Conservation (phyloP, 2,113 vertebrate genomes). For the Tor tambroides region DNA sequence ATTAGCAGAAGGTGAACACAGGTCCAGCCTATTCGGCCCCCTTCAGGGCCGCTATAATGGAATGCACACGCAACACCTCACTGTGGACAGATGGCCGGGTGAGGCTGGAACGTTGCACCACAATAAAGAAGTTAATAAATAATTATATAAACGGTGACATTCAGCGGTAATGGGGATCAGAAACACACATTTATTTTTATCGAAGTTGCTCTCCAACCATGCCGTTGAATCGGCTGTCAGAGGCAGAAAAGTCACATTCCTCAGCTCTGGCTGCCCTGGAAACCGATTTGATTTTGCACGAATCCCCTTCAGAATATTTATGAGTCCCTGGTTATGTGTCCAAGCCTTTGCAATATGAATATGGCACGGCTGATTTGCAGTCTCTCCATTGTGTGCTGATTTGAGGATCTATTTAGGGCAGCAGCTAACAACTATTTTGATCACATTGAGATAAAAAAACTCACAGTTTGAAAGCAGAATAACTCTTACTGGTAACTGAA, state of each 20-base stretch:
- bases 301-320: slow-evolving; percentile 22
- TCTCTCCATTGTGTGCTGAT: background rate
- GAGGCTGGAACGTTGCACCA: slow-evolving; percentile 66
- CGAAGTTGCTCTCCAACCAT: background rate
- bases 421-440: background rate
- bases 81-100: slow-evolving; percentile 78
- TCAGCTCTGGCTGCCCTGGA: background rate
- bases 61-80: slow-evolving; percentile 71
- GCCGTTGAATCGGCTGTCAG: background rate
- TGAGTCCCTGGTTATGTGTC: background rate
- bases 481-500: background rate
- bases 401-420: background rate
- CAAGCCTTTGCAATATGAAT: background rate
- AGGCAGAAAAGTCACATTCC: background rate
- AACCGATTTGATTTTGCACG: slow-evolving; percentile 2
- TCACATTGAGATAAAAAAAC: background rate
- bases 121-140: slow-evolving; percentile 75
- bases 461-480: background rate
- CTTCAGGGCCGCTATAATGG: slow-evolving; percentile 66
- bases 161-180: background rate
- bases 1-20: slow-evolving; percentile 54
- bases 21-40: slow-evolving; percentile 43
- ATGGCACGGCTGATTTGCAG: background rate
- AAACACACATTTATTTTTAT: background rate
- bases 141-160: slow-evolving; percentile 71